A percentile compares a stretch with the other conserved stretches of the same genome.
Evolutionary conservation across 2,888 invertebrate species (phyloP).

Genomic region (Acrobasis suavella): DNA sequence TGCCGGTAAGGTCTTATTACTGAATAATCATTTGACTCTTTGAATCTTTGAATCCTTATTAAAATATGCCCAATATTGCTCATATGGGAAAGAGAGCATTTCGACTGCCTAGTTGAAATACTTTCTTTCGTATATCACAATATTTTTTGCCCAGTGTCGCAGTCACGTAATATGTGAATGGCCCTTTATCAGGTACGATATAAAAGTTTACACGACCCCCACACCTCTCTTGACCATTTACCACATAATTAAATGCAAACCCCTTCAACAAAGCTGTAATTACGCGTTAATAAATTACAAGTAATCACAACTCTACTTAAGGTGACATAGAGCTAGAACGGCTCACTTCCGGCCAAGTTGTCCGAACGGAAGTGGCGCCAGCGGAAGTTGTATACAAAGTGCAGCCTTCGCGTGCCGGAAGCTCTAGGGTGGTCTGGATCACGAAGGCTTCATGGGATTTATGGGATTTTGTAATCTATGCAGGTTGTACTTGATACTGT

Average conservation of each 20-base stretch:
- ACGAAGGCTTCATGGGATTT: conserved; percentile 31
- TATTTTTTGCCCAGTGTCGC: too few species aligned
- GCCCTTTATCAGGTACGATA: too few species aligned
- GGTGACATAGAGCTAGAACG: conserved; percentile 75
- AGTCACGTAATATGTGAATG: too few species aligned
- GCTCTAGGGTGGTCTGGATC: conserved; percentile 43
- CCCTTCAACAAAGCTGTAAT: conserved; percentile 49
- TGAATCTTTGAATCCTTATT: too few species aligned
- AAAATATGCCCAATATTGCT: too few species aligned
- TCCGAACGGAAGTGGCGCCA: conserved; percentile 57
- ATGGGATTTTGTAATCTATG: conserved; percentile 16
- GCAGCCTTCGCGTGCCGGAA: conserved; percentile 72
- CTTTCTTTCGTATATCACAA: too few species aligned
- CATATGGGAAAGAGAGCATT: too few species aligned
- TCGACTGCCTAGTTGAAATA: too few species aligned
- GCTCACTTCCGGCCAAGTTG: conserved; percentile 64
- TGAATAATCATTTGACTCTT: too few species aligned
- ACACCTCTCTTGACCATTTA: not conserved
- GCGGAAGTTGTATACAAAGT: conserved; percentile 78
- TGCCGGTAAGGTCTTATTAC: too few species aligned
- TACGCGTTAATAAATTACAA: conserved; percentile 65
- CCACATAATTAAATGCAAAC: conserved; percentile 12
- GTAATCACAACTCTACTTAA: conserved; percentile 75
- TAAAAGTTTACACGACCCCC: not conserved
- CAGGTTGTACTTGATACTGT: conserved; percentile 12